Base-by-base conservation (phyloP, 2,888 invertebrate genomes). In the Dicranocentrus wangi region DNA sequence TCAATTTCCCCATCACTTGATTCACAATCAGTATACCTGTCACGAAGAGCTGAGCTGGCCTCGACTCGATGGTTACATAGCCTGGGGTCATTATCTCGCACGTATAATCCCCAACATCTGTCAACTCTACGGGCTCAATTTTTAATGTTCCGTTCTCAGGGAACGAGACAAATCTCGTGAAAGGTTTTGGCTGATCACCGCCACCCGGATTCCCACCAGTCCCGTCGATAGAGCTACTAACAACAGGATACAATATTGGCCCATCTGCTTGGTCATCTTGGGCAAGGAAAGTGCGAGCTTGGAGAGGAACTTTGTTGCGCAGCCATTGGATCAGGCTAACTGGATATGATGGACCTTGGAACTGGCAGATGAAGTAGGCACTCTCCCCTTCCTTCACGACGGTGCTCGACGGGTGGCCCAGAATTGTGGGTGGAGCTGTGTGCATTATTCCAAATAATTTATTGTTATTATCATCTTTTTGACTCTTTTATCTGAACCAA, bases 11-110 rank as follows among this genome's bases (percentile, higher is more conserved):
- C 21, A 8, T 13, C 19, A 23, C 21, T 58, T 23, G 19, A 10
- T 21, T 15, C 25, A 42, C 28, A 43, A 60, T 73, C 60, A 27
- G 51, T 71, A 82, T 84, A 86, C 86, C 86, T 84, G 84, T 85
- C 83, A 86, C 86, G 79, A 85, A 84, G 55, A 86, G 83, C 78
- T 84, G 82, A 82, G 84, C 85, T 78, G 90, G 89, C 84, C 91
- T 89, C 1, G 93, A 93, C 25, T 89, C 87, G 28, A 92, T 89
- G 0, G 92, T 90, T 23, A 89, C 88, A 86, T 92, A 92, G 2
- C 92, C 92, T 7, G 90, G 90, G 1, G 93, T 93, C 82, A 90
- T 89, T 39, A 93, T 91, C 87, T 92, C 91, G 89, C 94, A 94
- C 42, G 90, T 89, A 88, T 94, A 94, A 84, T 90, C 90, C 17